A percentile compares a stretch with the other conserved stretches of the same genome.
Evolutionary conservation across 2,797 vertebrate genomes (phyloP).

Genomic region (Epinephelus malabaricus): DNA sequence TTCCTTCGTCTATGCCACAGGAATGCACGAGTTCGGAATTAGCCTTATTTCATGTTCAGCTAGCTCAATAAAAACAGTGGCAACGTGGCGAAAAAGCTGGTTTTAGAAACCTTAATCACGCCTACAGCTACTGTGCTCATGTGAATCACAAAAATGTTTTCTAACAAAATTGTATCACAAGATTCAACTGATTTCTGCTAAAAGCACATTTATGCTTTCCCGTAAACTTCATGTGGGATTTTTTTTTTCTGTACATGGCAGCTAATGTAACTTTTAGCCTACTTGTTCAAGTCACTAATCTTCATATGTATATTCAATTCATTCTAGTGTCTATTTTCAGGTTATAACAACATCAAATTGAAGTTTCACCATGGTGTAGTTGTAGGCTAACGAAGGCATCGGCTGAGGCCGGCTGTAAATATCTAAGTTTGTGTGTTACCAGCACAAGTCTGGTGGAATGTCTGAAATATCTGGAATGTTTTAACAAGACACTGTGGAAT

Average conservation of each 20-base stretch:
- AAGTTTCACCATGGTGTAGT: conserved; percentile 20
- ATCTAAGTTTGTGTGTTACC: conserved; percentile 46
- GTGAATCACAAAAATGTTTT: conserved; percentile 48
- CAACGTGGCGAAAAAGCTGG: conserved; percentile 29
- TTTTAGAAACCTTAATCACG: conserved; percentile 35
- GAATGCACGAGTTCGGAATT: conserved; percentile 36
- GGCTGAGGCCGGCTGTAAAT: conserved; percentile 46
- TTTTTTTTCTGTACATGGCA: conserved; percentile 63
- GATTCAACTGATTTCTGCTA: conserved; percentile 39
- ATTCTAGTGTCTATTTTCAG: conserved; percentile 17
- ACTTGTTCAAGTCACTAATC: conserved; percentile 45
- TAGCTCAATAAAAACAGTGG: conserved; percentile 48
- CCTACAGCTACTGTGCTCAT: conserved; percentile 50
- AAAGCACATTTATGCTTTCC: conserved; percentile 53
- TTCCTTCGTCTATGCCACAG: conserved; percentile 46
- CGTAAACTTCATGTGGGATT: conserved; percentile 19
- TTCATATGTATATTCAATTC: conserved; percentile 18
- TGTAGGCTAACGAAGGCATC: conserved; percentile 52
- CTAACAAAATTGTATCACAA: conserved; percentile 48
- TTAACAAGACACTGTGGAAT: conserved; percentile 74
- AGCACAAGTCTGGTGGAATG: conserved; percentile 82
- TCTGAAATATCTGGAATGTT: conserved; percentile 87
- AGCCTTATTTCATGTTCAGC: conserved; percentile 22
- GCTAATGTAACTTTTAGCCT: conserved; percentile 52
- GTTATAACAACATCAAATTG: conserved; percentile 38